Percentiles rank a stretch among this genome's conserved stretches.
phyloP scores from a whole-genome alignment of 92 coral and sea anemone species.

The Diadumene lineata region DNA sequence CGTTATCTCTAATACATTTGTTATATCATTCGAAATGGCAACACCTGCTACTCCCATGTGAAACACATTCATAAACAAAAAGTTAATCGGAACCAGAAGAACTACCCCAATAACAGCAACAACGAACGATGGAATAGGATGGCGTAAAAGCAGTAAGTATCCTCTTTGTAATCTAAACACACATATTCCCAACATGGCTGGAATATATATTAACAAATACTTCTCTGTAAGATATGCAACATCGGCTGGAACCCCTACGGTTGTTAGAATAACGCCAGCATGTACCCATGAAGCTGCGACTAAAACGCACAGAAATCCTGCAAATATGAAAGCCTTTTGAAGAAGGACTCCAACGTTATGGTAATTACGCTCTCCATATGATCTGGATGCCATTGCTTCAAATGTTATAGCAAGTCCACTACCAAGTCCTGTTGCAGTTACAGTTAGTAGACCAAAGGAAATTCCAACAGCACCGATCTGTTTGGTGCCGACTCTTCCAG shows the following conservation, averaged over 20 bases:
- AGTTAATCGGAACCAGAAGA: slow-evolving; percentile 10
- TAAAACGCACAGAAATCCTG: slow-evolving; percentile 10
- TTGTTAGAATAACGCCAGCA: background rate
- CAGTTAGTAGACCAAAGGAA: slow-evolving; percentile 10
- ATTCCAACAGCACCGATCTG: slow-evolving; percentile 19
- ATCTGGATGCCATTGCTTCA: slow-evolving; percentile 21
- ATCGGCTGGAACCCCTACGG: background rate
- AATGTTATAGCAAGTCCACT: slow-evolving; percentile 13
- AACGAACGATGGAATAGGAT: background rate
- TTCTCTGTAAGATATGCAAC: slow-evolving; percentile 6
- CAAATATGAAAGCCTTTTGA: slow-evolving; percentile 19
- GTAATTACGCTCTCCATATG: no score
- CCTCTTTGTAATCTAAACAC: no score
- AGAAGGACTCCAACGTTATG: no score
- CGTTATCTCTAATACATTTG: background rate
- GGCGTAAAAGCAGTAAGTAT: background rate
- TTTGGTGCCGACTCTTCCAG: slow-evolving; percentile 15
- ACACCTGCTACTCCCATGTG: background rate
- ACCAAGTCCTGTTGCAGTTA: slow-evolving; percentile 17
- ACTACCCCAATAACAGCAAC: slow-evolving; percentile 7
- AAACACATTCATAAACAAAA: slow-evolving; percentile 2
- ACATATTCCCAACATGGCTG: slow-evolving; percentile 15
- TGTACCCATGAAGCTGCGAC: slow-evolving; percentile 11
- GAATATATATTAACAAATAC: slow-evolving; percentile 13
- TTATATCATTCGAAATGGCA: slow-evolving; percentile 5